Percentiles rank a stretch among this genome's conserved stretches.
These are phyloP conservation scores for Amphipyra tragopoginis DNA, from an alignment of 2,888 invertebrate genomes.

Conservation along the genomic window DNA sequence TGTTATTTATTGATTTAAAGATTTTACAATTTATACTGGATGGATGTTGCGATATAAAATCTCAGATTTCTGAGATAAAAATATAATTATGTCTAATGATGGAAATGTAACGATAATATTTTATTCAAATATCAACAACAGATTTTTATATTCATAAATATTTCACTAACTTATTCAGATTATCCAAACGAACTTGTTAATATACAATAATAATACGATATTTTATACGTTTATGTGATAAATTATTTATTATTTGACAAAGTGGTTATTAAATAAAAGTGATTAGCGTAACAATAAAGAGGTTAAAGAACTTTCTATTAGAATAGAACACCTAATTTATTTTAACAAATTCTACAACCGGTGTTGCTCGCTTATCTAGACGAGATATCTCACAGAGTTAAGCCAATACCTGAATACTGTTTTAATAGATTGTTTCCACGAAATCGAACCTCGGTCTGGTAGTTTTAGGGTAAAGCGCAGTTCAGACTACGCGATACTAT, in stretches of 20 bases:
- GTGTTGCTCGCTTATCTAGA: conserved; percentile 50
- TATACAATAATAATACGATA: background rate
- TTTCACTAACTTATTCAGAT: conserved; percentile 18
- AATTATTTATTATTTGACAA: conserved; percentile 21
- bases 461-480: conserved; percentile 60
- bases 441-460: conserved; percentile 67
- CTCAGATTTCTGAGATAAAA: conserved; percentile 16
- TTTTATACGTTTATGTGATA: conserved; percentile 33
- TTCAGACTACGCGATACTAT: no score
- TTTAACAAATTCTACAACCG: conserved; percentile 52
- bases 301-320: conserved; percentile 55
- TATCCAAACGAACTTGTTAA: conserved; percentile 32
- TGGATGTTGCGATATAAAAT: conserved; percentile 14
- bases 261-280: conserved; percentile 33
- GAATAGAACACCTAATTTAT: conserved; percentile 44
- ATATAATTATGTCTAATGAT: conserved; percentile 18
- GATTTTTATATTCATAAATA: conserved; percentile 23
- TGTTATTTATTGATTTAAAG: conserved; percentile 47
- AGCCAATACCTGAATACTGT: conserved; percentile 53
- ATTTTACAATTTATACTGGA: conserved; percentile 27
- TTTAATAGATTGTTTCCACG: conserved; percentile 73
- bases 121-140: conserved; percentile 30
- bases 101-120: conserved; percentile 19
- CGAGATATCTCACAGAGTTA: conserved; percentile 59
- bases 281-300: conserved; percentile 23